Conservation (phyloP, 2,113 vertebrate genomes). For the Marmota flaviventris region DNA sequence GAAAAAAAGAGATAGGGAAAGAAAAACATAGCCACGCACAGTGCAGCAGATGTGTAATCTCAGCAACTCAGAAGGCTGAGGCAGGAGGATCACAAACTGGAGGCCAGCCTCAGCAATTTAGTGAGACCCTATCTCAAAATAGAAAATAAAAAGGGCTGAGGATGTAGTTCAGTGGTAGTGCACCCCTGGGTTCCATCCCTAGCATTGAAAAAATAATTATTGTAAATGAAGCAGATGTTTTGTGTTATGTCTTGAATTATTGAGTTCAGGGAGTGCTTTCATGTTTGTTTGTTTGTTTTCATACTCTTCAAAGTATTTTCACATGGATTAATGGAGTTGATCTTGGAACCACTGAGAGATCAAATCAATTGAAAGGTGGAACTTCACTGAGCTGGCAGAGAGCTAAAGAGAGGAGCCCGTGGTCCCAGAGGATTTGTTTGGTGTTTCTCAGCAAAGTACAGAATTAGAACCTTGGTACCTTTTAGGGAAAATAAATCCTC, state of each 20-base stretch:
- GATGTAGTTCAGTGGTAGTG: too few species aligned
- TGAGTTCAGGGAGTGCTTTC: background rate
- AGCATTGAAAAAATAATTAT: too few species aligned
- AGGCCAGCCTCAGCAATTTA: too few species aligned
- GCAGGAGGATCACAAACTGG: too few species aligned
- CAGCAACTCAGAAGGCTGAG: too few species aligned
- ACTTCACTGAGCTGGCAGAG: background rate
- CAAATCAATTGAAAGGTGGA: background rate
- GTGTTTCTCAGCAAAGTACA: background rate
- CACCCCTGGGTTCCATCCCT: too few species aligned
- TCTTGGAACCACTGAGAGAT: background rate
- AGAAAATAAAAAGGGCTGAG: too few species aligned
- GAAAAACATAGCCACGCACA: too few species aligned
- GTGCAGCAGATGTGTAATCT: too few species aligned
- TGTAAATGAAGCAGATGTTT: too few species aligned
- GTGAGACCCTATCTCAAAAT: too few species aligned
- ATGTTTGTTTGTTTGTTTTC: background rate
- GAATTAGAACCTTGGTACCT: background rate
- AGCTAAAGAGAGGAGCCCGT: background rate
- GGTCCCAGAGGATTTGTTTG: background rate
- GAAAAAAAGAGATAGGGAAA: too few species aligned
- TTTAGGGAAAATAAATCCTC: slow-evolving; percentile 35
- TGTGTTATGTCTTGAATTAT: background rate
- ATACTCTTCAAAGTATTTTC: slow-evolving; percentile 13
- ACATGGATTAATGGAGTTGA: background rate